Base-by-base conservation (phyloP, 2,113 vertebrate species). In the Erythrolamprus reginae region DNA sequence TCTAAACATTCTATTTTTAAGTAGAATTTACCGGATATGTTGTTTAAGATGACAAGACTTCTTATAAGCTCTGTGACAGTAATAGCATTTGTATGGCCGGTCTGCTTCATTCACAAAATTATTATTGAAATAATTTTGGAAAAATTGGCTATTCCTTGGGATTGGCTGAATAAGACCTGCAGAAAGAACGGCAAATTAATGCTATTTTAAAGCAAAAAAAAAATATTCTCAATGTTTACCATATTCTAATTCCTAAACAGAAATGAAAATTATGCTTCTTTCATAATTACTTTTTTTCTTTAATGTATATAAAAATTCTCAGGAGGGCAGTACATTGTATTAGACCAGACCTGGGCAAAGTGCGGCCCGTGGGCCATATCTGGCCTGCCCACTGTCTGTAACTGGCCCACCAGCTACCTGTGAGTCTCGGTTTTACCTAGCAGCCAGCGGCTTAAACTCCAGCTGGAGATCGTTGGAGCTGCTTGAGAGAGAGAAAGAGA, bases 41-140 rank as follows among this genome's bases (percentile, higher is more conserved):
- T 99, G 99, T 91, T 99, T 99, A 86, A 99, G 98, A 95, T 99
- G 99, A 94, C 99, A 99, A 47, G 99, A 99, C 86, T 99, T 99
- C 96, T 99, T 99, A 96, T 99, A 99, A 10, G 99, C 98, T 92
- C 99, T 98, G 93, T 96, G 99, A 95, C 99, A 99, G 95, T 97
- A 99, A 92, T 97, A 98, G 94, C 99, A 99, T 94, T 99, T 99
- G 95, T 99, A 99, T 0, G 99, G 99, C 92, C 99, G 97, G 83
- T 99, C 99, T 84, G 95, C 98, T 94, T 98, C 98, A 95, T 96
- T 97, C 61, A 94, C 96, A 96, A 97, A 97, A 97, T 97, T 96
- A 97, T 97, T 96, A 98, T 98, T 97, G 97, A 98, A 98, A 95
- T 99, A 99, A 94, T 97, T 98, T 91, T 98, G 99, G 91, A 99